Evolutionary conservation across 2,888 invertebrate species (phyloP).

Genomic region (Agonopterix subpropinquella): DNA sequence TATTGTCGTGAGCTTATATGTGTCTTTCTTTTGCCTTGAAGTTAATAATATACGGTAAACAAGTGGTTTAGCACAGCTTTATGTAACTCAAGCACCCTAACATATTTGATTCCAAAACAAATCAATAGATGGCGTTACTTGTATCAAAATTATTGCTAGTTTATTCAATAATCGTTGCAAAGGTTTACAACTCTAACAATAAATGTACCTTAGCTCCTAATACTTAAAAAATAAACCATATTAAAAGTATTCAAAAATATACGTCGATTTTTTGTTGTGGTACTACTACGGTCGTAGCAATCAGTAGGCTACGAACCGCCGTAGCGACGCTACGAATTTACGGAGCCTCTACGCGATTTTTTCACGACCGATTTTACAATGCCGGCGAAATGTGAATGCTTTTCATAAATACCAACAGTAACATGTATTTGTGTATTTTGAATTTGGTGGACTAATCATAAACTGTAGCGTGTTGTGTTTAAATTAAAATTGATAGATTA

Average conservation of each 20-base stretch:
- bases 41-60: neutral
- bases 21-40: neutral
- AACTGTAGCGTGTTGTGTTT: neutral
- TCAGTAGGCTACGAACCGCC: conserved; percentile 44
- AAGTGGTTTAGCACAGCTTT: neutral
- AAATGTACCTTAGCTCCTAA: neutral
- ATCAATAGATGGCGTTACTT: conserved; percentile 30
- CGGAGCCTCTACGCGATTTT: conserved; percentile 23
- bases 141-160: conserved; percentile 12
- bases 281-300: conserved; percentile 13
- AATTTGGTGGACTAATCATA: conserved; percentile 6
- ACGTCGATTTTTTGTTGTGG: neutral
- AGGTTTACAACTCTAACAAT: neutral
- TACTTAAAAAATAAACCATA: neutral
- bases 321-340: conserved; percentile 36
- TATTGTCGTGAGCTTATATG: too few species aligned
- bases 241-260: neutral
- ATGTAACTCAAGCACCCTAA: neutral
- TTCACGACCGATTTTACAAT: conserved; percentile 13
- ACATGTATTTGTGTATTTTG: conserved; percentile 7
- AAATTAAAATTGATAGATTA: too few species aligned
- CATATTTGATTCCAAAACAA: neutral
- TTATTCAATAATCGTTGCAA: too few species aligned
- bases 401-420: conserved; percentile 9
- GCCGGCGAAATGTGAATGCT: conserved; percentile 23